Conservation (phyloP, 2,888 invertebrate species). For the Pristionchus mayeri region DNA sequence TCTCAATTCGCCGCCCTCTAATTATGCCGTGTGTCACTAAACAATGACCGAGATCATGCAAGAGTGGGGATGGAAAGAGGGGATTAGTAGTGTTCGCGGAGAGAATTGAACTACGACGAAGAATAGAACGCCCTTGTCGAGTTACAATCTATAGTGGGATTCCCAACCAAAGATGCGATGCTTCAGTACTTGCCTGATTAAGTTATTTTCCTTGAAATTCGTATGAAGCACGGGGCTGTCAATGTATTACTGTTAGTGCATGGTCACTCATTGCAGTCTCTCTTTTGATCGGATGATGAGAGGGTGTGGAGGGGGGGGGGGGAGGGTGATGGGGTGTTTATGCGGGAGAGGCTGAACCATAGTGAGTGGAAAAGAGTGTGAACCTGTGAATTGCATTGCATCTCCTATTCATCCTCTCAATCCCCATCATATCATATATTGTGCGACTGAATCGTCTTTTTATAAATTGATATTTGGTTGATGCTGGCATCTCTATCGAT, state of each 20-base stretch:
- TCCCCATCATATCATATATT: background rate
- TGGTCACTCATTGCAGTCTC: too few relatives aligned
- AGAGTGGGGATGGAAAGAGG: background rate
- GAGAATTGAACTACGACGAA: too few relatives aligned
- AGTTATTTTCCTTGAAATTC: too few relatives aligned
- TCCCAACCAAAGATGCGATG: too few relatives aligned
- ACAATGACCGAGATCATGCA: constrained; percentile 9
- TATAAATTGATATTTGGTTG: too few relatives aligned
- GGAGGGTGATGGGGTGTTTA: background rate
- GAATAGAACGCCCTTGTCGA: too few relatives aligned
- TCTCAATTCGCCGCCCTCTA: constrained; percentile 36
- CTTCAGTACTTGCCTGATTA: too few relatives aligned
- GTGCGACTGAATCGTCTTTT: too few relatives aligned
- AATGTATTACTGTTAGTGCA: too few relatives aligned
- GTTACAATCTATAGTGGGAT: too few relatives aligned
- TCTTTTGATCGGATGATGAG: constrained; percentile 1
- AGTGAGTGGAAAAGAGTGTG: background rate
- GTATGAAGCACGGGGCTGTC: too few relatives aligned
- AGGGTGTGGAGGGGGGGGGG: background rate
- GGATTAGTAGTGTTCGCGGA: constrained; percentile 8
- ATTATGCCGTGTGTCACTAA: constrained; percentile 40
- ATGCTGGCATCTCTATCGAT: too few relatives aligned
- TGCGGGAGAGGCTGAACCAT: constrained; percentile 22
- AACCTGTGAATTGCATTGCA: background rate
- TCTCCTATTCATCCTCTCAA: background rate